Percentiles rank a stretch among this genome's conserved stretches.
Conservation (phyloP, 2,888 invertebrate species). For the Cheilosia urbana region DNA sequence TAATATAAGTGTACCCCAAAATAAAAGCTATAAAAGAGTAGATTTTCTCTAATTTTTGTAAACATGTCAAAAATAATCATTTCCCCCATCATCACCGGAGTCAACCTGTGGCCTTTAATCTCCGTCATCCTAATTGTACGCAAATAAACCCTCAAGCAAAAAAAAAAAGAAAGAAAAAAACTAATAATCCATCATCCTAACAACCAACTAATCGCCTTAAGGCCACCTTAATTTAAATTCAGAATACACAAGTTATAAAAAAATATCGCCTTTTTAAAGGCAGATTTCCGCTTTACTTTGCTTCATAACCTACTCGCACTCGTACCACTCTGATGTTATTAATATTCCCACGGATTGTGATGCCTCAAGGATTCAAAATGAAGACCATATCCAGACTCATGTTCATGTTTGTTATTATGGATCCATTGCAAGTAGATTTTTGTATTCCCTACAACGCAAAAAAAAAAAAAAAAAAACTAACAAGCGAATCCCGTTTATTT, state of each 20-base stretch:
- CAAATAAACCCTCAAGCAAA: not conserved
- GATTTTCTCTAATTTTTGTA: too few relatives aligned
- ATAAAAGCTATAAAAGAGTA: too few relatives aligned
- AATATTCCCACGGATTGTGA: constrained; percentile 10
- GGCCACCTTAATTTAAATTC: constrained; percentile 34
- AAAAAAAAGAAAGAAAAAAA: not conserved
- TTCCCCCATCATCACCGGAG: not conserved
- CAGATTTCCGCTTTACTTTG: not conserved
- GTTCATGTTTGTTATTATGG: constrained; percentile 28
- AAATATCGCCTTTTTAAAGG: constrained; percentile 21
- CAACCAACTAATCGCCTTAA: constrained; percentile 25
- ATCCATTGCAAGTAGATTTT: constrained; percentile 14
- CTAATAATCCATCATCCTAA: not conserved
- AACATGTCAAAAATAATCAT: not conserved
- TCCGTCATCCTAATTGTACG: not conserved
- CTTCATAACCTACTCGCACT: not conserved
- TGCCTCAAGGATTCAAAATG: not conserved
- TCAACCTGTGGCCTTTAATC: constrained; percentile 1
- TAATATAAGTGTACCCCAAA: too few relatives aligned
- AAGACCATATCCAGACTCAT: constrained; percentile 7
- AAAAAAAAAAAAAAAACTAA: constrained; percentile 38
- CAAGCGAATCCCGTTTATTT: constrained; percentile 31
- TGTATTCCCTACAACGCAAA: constrained; percentile 1
- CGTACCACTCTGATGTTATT: not conserved
- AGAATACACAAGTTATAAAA: constrained; percentile 3